Base-by-base conservation (phyloP, 2,113 vertebrate genomes). In the Mus pahari region DNA sequence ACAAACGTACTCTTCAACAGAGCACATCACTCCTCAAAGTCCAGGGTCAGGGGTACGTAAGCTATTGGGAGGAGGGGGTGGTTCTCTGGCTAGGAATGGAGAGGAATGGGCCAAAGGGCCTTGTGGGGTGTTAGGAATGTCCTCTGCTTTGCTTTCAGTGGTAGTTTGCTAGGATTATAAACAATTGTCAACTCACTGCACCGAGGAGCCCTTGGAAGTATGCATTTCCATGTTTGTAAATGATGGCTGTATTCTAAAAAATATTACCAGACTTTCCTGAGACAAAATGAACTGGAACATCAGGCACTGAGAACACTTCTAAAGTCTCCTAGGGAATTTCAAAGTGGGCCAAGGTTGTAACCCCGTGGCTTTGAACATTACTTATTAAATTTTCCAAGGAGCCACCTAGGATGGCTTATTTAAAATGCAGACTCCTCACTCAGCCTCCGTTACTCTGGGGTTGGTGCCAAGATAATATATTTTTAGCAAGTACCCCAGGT, bases 21-120 rank as follows among this genome's bases (percentile, higher is more conserved):
- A 9, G 14, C 9, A 2, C 5, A 50, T 36, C 0, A 4, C 3
- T 12, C n/a, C 1, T 3, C 2, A 9, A 66, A n/a, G 50, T n/a
- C 73, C 36, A 48, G 22, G 64, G 36, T 62, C 84, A 83, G 82
- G 48, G 3, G 0, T 24, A 39, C 39, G 17, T 19, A 62, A 73
- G 26, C 62, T 4, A 0, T 0, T 1, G 24, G 75, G 68, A 19
- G 71, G 31, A 19, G 64, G 39, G 71, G 24, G 48, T 55, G 5
- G 45, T 31, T 5, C 19, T 26, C 45, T 88, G 6, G 1, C 70
- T 19, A 64, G 14, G 58, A 58, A 50, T 5, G 3, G 33, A 82
- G 86, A 24, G 62, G n/a, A n/a, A 39, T 13, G 16, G 28, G 45
- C 62, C 2, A 0, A 14, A 60, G 79, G 36, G 28, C 31, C 26